Evolutionary conservation across 2,888 invertebrate genomes (phyloP).

Genomic region (Hylaea fasciaria): DNA sequence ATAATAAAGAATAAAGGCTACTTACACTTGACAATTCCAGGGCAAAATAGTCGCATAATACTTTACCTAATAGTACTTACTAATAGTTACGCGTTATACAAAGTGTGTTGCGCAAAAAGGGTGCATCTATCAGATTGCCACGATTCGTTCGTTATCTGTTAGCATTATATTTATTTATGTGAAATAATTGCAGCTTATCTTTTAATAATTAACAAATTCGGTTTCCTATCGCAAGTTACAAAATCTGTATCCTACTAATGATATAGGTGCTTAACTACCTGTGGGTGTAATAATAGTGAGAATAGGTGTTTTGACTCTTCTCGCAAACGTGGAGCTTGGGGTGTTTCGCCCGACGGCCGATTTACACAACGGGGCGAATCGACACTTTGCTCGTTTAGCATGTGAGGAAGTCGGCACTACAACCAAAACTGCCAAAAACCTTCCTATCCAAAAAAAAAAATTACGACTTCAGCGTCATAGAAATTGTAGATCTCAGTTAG

Average conservation of each 20-base stretch:
- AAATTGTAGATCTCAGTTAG: no score
- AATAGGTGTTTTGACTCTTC: no score
- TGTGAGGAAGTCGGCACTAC: no score
- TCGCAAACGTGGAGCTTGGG: no score
- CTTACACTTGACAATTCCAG: constrained; percentile 28
- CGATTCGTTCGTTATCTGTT: constrained; percentile 17
- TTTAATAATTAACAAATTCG: constrained; percentile 7
- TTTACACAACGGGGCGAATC: no score
- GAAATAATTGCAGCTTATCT: constrained; percentile 10
- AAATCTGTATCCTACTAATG: background rate
- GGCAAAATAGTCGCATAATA: constrained; percentile 25
- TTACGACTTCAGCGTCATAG: no score
- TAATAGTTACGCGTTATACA: constrained; percentile 24
- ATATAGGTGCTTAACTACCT: no score
- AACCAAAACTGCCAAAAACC: no score
- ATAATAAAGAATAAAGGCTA: constrained; percentile 5
- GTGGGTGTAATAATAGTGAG: no score
- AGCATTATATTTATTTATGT: constrained; percentile 8
- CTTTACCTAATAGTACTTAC: constrained; percentile 2
- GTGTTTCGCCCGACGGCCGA: no score
- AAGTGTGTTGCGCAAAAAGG: constrained; percentile 28
- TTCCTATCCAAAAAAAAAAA: no score
- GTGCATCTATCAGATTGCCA: constrained; percentile 18
- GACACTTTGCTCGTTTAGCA: no score
- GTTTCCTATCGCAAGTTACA: constrained; percentile 7